Conservation (phyloP, 2,797 vertebrate species). For the Molossus molossus region DNA sequence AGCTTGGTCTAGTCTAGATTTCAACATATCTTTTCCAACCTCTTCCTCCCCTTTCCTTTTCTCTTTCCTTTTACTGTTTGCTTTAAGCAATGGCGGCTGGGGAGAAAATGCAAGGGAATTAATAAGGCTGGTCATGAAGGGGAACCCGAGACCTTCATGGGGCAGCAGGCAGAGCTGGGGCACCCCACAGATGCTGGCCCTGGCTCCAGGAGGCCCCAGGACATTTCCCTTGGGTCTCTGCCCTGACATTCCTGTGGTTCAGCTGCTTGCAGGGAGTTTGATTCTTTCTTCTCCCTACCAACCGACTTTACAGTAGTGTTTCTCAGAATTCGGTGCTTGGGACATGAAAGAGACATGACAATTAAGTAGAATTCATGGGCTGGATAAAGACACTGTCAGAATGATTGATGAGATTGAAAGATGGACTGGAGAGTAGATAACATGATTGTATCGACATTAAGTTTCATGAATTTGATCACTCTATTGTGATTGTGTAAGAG, state of each 20-base stretch:
- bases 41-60: neutral
- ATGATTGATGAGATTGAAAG: neutral
- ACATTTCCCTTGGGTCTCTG: neutral
- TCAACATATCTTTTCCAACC: neutral
- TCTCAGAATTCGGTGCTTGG: neutral
- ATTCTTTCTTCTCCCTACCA: neutral
- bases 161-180: neutral
- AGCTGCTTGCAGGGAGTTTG: neutral
- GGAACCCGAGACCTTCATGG: neutral
- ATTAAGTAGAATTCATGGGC: neutral
- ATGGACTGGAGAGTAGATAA: neutral
- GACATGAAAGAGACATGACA: neutral
- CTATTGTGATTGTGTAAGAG: neutral
- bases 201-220: neutral
- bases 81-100: neutral
- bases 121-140: neutral
- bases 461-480: slow-evolving; percentile 7
- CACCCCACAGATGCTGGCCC: neutral
- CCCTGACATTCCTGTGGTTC: neutral
- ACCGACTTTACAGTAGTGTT: neutral
- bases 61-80: neutral
- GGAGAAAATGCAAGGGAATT: neutral
- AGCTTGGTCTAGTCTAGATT: neutral
- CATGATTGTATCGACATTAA: neutral
- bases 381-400: neutral